Conservation (phyloP, 23 tunicate genomes). For the Aplidium turbinatum region DNA sequence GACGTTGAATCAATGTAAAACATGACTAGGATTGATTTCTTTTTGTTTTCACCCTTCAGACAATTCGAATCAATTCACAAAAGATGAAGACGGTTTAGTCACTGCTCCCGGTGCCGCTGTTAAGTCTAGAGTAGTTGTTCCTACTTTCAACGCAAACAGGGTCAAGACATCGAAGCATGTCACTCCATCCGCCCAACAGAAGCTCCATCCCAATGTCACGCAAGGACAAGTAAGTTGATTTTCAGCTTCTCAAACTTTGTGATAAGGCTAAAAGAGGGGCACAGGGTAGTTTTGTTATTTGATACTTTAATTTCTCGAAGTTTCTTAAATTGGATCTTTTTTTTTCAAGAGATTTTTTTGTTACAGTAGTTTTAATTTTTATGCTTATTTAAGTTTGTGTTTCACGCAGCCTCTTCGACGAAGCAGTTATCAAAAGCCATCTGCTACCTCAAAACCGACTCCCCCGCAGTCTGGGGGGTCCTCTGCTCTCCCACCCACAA, state of each 20-base stretch:
- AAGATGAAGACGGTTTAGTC: constrained; percentile 44
- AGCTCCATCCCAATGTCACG: not conserved
- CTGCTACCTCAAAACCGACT: not conserved
- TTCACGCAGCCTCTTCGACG: not conserved
- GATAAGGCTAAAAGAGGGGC: too few relatives aligned
- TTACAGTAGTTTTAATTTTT: not conserved
- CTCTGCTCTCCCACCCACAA: constrained; percentile 46
- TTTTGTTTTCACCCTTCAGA: not conserved
- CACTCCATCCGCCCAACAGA: not conserved
- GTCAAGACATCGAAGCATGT: constrained; percentile 49
- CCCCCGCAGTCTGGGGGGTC: not conserved
- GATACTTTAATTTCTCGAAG: too few relatives aligned
- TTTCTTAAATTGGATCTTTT: constrained; percentile 4
- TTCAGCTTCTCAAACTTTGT: too few relatives aligned
- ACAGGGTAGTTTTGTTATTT: too few relatives aligned
- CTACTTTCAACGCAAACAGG: constrained; percentile 62
- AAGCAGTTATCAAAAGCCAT: not conserved
- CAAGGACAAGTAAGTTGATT: not conserved
- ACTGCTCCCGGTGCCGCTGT: constrained; percentile 60
- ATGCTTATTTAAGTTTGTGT: too few relatives aligned
- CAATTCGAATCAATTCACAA: not conserved
- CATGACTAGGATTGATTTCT: too few relatives aligned
- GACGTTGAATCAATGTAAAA: too few relatives aligned
- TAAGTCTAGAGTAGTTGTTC: constrained; percentile 53
- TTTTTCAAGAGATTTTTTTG: not conserved